phyloP scores from a whole-genome alignment of 2,113 vertebrate genomes.

The Hyperopisus bebe region DNA sequence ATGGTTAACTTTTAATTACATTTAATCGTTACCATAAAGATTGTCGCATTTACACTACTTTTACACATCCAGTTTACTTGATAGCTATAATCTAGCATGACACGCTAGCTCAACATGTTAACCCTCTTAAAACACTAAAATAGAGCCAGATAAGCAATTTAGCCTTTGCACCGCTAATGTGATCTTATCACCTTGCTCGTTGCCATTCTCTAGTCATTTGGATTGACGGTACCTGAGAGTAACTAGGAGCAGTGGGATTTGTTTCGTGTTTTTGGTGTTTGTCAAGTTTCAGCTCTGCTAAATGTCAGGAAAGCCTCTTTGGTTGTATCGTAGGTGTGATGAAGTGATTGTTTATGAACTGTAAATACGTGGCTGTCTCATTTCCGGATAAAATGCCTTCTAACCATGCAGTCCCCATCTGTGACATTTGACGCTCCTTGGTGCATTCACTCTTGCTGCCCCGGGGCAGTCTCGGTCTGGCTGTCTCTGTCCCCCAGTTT shows the following conservation, averaged over 20 bases:
- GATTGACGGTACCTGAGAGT: neutral
- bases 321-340: neutral
- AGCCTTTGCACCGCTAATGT: neutral
- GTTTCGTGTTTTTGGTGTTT: neutral
- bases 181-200: neutral
- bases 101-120: neutral
- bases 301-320: neutral
- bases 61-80: neutral
- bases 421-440: neutral
- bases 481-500: neutral
- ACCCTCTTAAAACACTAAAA: neutral
- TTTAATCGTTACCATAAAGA: neutral
- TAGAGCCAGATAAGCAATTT: neutral
- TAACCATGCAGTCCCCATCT: neutral
- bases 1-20: neutral
- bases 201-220: neutral
- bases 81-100: neutral
- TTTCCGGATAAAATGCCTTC: neutral
- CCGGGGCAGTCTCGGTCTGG: neutral
- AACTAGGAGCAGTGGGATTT: neutral
- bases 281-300: neutral
- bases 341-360: neutral
- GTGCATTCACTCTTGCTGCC: neutral
- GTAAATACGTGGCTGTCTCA: neutral
- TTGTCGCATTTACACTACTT: neutral